phyloP scores from a whole-genome alignment of 2,888 invertebrate species.

The Ferdinandea cuprea region DNA sequence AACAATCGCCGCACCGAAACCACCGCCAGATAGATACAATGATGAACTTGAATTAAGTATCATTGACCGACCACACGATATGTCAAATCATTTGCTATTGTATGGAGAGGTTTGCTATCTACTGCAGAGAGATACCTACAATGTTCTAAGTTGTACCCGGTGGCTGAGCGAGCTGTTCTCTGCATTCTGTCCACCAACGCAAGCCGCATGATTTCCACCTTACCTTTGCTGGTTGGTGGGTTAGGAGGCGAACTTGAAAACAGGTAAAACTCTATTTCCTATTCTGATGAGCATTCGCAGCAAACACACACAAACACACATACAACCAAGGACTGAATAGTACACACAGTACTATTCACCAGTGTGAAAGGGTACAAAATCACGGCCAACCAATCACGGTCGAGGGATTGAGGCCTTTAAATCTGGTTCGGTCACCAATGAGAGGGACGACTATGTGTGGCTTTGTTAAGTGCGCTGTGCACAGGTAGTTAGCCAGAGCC shows the following conservation, averaged over 20 bases:
- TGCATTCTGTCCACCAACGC: slow-evolving; percentile 62
- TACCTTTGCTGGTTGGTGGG: slow-evolving; percentile 57
- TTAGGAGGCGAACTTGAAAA: slow-evolving; percentile 59
- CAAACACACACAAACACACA: slow-evolving; percentile 6
- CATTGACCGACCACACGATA: slow-evolving; percentile 70
- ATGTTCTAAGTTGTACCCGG: background rate
- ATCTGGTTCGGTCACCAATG: slow-evolving; percentile 75
- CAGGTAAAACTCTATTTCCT: slow-evolving; percentile 71
- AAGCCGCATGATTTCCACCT: slow-evolving; percentile 35
- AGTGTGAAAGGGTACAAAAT: slow-evolving; percentile 48
- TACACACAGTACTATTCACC: slow-evolving; percentile 13
- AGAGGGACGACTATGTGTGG: slow-evolving; percentile 67
- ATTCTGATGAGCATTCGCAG: slow-evolving; percentile 38
- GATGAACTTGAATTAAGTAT: slow-evolving; percentile 72
- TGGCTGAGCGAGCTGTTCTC: slow-evolving; percentile 23
- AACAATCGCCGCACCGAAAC: slow-evolving; percentile 36
- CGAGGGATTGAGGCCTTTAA: slow-evolving; percentile 63
- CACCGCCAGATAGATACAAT: too few relatives aligned
- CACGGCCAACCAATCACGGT: slow-evolving; percentile 74
- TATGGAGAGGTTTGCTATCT: slow-evolving; percentile 14
- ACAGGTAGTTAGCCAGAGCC: slow-evolving; percentile 27
- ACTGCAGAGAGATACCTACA: background rate
- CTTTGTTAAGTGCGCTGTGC: slow-evolving; percentile 35
- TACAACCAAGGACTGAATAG: background rate
- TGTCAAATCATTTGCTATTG: slow-evolving; percentile 62